Percentiles rank a stretch among this genome's conserved stretches.
Conservation (phyloP, 2,113 vertebrate species). For the Embiotoca jacksoni region DNA sequence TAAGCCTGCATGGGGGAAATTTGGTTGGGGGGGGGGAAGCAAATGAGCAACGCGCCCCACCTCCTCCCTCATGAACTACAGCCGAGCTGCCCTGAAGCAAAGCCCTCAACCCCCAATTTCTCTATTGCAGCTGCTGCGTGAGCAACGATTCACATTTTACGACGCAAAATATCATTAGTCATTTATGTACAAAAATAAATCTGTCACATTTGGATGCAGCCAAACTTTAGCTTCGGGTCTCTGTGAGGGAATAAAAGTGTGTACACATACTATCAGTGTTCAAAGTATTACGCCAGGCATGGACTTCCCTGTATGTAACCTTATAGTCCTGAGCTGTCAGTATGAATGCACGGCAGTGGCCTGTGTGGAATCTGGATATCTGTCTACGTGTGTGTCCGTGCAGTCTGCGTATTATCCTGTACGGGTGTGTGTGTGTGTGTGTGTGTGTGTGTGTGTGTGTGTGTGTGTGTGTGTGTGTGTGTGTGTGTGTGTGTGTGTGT, state of each 20-base stretch:
- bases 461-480: conserved; percentile 9
- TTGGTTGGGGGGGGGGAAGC: conserved; percentile 11
- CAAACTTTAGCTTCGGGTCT: conserved; percentile 35
- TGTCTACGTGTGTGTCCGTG: conserved; percentile 65
- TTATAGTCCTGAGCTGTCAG: conserved; percentile 69
- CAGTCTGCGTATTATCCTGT: conserved; percentile 49
- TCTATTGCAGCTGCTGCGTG: conserved; percentile 37
- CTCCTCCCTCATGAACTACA: conserved; percentile 7
- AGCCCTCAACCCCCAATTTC: conserved; percentile 22
- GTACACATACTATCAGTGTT: conserved; percentile 54
- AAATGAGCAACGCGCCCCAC: conserved; percentile 25
- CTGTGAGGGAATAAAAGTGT: conserved; percentile 52
- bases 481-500: conserved; percentile 16
- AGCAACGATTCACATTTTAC: conserved; percentile 52
- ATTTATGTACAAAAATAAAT: conserved; percentile 26
- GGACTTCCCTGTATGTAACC: conserved; percentile 63
- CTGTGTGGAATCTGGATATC: conserved; percentile 70
- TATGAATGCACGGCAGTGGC: conserved; percentile 55
- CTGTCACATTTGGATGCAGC: conserved; percentile 14
- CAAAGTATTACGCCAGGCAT: conserved; percentile 58
- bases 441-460: conserved; percentile 11
- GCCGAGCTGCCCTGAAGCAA: conserved; percentile 35
- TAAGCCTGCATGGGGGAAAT: conserved; percentile 2
- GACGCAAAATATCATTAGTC: conserved; percentile 49
- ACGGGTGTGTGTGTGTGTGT: conserved; percentile 13